Percentiles rank a stretch among this genome's conserved stretches.
Conservation (phyloP, 2,113 vertebrate genomes). For the Buteo buteo region DNA sequence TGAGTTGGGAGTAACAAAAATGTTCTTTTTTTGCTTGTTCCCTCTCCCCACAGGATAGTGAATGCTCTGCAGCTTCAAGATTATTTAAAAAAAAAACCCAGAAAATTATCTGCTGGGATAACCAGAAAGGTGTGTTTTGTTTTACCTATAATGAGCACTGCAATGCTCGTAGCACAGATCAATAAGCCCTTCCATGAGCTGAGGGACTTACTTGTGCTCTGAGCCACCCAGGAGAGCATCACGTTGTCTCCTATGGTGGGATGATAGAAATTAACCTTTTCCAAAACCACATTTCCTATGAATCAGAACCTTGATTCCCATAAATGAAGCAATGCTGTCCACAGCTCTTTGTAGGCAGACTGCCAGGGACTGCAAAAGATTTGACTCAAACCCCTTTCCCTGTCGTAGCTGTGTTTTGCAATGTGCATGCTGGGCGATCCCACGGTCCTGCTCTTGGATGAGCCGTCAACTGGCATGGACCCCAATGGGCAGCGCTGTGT, state of each 20-base stretch:
- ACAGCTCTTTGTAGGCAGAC: fast-evolving
- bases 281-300: background rate
- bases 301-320: background rate
- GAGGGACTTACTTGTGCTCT: background rate
- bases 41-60: background rate
- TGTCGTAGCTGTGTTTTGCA: conserved; percentile 80
- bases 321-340: fast-evolving
- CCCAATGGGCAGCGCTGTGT: conserved; percentile 84
- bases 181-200: fast-evolving
- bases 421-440: conserved; percentile 85
- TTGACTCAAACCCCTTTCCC: background rate
- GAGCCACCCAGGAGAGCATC: fast-evolving
- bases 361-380: background rate
- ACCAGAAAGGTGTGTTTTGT: conserved; percentile 52
- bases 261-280: background rate
- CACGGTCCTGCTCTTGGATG: conserved; percentile 82
- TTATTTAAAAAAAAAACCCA: background rate
- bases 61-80: conserved; percentile 39
- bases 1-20: background rate
- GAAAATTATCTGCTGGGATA: conserved; percentile 47
- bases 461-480: conserved; percentile 87
- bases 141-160: background rate
- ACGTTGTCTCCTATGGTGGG: fast-evolving
- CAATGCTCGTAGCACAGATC: background rate
- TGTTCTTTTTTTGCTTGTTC: background rate